Base-by-base conservation (phyloP, 2,888 invertebrate genomes). In the Mayetiola destructor region DNA sequence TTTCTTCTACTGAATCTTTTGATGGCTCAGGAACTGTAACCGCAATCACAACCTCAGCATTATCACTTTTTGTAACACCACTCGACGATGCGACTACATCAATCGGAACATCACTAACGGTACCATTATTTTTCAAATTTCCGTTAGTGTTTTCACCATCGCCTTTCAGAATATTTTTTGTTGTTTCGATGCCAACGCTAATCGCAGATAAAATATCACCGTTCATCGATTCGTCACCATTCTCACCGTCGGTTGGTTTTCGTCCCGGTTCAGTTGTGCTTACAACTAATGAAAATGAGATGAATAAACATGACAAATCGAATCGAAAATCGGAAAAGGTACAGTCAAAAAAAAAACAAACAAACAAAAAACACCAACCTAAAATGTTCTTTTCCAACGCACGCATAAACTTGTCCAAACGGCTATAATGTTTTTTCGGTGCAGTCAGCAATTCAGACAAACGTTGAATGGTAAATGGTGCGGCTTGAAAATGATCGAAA, bases 331-430 rank as follows among this genome's bases (percentile, higher is more conserved):
- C 20, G 14, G n/a, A 23, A 3, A 20, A 54, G 2, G 21, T 18
- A 21, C 2, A 29, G 14, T 6, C 52, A 4, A 16, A 18, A 14
- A 52, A 21, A 23, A 21, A 27, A 27, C 36, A 5, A 12, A 36
- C 6, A 32, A 21, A 36, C 12, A 40, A 12, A 27, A 40, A 29
- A 29, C 3, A 10, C 32, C 66, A 64, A 72, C 72, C 72, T 64
- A 91, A 73, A 63, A 92, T 88, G 66, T 90, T 91, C 72, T 97
- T 97, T 71, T 97, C 97, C 59, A 99, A 78, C 0, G 96, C 97
- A 59, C 96, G 78, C 85, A 99, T 88, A 69, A 88, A 97, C 71
- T 97, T 97, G 69, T 96, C 97, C 60, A 93, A 87, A 60, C 93
- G 80, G 67, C 88, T 90, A 72, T 99, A 99, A 68, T 97, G 94